phyloP scores from a whole-genome alignment of 2,797 vertebrate genomes.

The Huso huso region DNA sequence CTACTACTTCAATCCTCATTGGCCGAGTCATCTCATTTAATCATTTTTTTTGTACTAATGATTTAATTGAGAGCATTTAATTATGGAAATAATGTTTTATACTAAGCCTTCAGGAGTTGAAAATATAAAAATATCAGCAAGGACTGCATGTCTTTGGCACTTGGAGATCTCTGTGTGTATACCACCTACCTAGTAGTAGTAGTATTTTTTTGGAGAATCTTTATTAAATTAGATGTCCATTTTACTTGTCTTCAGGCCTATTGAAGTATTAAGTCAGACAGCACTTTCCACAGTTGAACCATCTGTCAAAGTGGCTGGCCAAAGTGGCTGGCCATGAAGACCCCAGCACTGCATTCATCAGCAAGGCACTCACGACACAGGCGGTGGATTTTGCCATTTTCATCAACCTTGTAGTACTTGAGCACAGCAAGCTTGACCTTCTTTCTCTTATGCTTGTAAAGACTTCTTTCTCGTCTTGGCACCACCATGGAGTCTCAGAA shows the following conservation, averaged over 20 bases:
- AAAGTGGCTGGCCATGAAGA: constrained; percentile 99
- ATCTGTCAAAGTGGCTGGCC: constrained; percentile 95
- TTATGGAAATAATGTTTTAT: too few relatives aligned
- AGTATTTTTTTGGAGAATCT: too few relatives aligned
- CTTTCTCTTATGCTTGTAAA: constrained; percentile 98
- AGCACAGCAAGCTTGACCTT: constrained; percentile 97
- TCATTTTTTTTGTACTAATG: too few relatives aligned
- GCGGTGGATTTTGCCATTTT: constrained; percentile 93
- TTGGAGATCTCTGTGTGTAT: too few relatives aligned
- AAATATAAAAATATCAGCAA: too few relatives aligned
- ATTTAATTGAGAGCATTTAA: too few relatives aligned
- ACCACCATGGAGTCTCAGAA: constrained; percentile 86
- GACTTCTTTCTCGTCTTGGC: constrained; percentile 99
- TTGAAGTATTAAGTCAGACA: constrained; percentile 98
- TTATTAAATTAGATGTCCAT: too few relatives aligned
- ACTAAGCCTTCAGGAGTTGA: too few relatives aligned
- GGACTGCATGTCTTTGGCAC: too few relatives aligned
- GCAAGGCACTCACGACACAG: constrained; percentile 92
- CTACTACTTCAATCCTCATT: too few relatives aligned
- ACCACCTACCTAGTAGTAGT: too few relatives aligned
- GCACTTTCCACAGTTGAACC: constrained; percentile 98
- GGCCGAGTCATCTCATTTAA: too few relatives aligned
- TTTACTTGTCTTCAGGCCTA: constrained; percentile 94
- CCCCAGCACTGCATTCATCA: constrained; percentile 92
- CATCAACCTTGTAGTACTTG: constrained; percentile 98